Conservation (phyloP, 2,797 vertebrate species). For the Chromobotia macracanthus region DNA sequence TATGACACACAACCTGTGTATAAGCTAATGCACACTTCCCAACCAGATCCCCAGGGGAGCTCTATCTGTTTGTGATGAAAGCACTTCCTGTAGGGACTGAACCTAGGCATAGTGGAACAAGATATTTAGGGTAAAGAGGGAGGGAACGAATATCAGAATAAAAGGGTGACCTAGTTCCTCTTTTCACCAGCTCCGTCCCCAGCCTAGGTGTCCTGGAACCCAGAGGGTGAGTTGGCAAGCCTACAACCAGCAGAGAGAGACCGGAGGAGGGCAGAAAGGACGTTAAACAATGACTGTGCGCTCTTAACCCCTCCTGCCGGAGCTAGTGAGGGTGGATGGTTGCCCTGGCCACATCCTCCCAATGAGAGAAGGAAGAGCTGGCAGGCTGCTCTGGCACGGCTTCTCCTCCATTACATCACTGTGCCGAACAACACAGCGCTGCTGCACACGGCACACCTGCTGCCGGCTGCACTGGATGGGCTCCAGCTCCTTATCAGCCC, state of each 20-base stretch:
- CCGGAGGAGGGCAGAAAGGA: conserved; percentile 34
- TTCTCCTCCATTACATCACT: conserved; percentile 71
- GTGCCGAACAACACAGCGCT: conserved; percentile 67
- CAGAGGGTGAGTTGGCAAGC: conserved; percentile 37
- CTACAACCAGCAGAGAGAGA: conserved; percentile 36
- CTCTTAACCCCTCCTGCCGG: conserved; percentile 35
- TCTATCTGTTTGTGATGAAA: conserved; percentile 58
- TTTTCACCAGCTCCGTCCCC: conserved; percentile 65
- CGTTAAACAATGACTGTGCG: conserved; percentile 49
- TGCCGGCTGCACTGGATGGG: conserved; percentile 62
- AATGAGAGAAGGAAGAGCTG: conserved; percentile 22
- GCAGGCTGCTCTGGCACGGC: conserved; percentile 59
- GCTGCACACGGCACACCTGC: conserved; percentile 77
- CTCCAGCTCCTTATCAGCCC: conserved; percentile 65
- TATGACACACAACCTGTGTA: background rate
- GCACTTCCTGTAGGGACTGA: conserved; percentile 59
- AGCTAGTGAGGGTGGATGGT: conserved; percentile 40
- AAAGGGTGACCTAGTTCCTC: conserved; percentile 71
- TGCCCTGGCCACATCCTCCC: background rate
- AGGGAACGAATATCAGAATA: conserved; percentile 52
- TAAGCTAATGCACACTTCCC: conserved; percentile 36
- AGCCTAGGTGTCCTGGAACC: conserved; percentile 66
- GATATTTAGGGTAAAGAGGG: conserved; percentile 39
- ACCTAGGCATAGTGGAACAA: conserved; percentile 54
- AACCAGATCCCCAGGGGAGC: conserved; percentile 54